Base-by-base conservation (phyloP, 2,797 vertebrate genomes). In the Peromyscus eremicus region DNA sequence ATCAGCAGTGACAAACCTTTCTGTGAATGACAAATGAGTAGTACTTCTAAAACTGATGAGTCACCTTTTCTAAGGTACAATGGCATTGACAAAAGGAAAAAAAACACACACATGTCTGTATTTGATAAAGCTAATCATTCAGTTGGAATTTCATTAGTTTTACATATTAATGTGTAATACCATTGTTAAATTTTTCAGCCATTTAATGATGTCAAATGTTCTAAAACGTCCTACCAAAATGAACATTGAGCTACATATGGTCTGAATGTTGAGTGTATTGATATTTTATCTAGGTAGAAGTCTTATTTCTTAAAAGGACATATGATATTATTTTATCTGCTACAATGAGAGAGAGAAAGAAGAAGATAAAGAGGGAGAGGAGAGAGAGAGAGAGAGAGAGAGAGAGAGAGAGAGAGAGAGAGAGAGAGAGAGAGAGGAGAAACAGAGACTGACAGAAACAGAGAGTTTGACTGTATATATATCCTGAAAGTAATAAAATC, bases 121-220 rank as follows among this genome's bases (percentile, higher is more conserved):
- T 89, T 32, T 32, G 83, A 60, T 60, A 89, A 94, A 91, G 19
- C 79, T 55, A 0, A 68, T n/a, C 29, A 11, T 73, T 25, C 32
- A n/a, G 43, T 55, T 62, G 89, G 7, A 92, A 87, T 84, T 89
- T 93, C 21, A 76, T 23, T 79, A 32, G 64, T 17, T n/a, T 91
- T 95, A 52, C n/a, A 68, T 60, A n/a, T 68, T 6, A 64, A 32
- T 6, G 83, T 89, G 77, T 73, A 79, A 85, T 52, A 55, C 57
- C 17, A 70, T 13, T 75, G 16, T 19, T 75, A 52, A 9, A 86
- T 92, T 71, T 89, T 12, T 19, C 6, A 79, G 40, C 23, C 21
- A 8, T 29, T 64, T 21, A 76, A 85, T 92, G 80, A 92, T 73
- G 3, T 73, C 32, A 73, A 88, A 80, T 37, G 0, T 10, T 23